Percentiles rank a stretch among this genome's conserved stretches.
These are phyloP conservation scores for Phorcus lineatus DNA, from an alignment of 2,888 invertebrate genomes.

Conservation along the genomic window DNA sequence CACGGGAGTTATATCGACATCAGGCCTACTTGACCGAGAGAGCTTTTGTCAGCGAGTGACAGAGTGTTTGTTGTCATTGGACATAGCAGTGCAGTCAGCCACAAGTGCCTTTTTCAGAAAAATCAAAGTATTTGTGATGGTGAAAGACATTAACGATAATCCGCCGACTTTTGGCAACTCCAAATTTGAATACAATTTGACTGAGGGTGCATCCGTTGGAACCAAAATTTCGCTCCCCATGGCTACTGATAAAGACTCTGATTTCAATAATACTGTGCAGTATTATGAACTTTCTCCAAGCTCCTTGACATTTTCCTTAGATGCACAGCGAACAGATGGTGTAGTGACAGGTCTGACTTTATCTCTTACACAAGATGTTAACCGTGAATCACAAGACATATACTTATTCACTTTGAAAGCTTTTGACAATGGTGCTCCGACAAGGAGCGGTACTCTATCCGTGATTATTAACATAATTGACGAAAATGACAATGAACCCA, in stretches of 20 bases:
- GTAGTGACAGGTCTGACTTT: background rate
- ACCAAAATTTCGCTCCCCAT: constrained; percentile 35
- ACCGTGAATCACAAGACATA: constrained; percentile 32
- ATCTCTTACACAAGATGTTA: constrained; percentile 21
- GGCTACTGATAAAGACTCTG: constrained; percentile 38
- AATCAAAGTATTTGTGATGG: constrained; percentile 33
- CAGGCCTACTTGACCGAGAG: constrained; percentile 36
- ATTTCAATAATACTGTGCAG: constrained; percentile 33
- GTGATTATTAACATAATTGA: constrained; percentile 31
- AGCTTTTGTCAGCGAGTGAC: constrained; percentile 34
- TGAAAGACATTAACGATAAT: constrained; percentile 43
- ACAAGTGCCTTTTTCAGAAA: constrained; percentile 37
- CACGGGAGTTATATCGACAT: constrained; percentile 39
- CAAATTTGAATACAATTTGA: constrained; percentile 30
- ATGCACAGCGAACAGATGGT: background rate
- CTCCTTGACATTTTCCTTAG: background rate
- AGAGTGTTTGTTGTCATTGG: constrained; percentile 32
- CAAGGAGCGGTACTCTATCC: constrained; percentile 28
- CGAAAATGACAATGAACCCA: constrained; percentile 39
- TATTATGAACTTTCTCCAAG: constrained; percentile 34
- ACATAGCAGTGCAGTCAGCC: constrained; percentile 36
- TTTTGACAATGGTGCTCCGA: constrained; percentile 26
- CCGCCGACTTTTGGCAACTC: constrained; percentile 33
- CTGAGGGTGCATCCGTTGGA: constrained; percentile 32
- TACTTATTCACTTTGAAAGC: constrained; percentile 34